Evolutionary conservation across 2,113 vertebrate species (phyloP).

Genomic region (Saccopteryx leptura): DNA sequence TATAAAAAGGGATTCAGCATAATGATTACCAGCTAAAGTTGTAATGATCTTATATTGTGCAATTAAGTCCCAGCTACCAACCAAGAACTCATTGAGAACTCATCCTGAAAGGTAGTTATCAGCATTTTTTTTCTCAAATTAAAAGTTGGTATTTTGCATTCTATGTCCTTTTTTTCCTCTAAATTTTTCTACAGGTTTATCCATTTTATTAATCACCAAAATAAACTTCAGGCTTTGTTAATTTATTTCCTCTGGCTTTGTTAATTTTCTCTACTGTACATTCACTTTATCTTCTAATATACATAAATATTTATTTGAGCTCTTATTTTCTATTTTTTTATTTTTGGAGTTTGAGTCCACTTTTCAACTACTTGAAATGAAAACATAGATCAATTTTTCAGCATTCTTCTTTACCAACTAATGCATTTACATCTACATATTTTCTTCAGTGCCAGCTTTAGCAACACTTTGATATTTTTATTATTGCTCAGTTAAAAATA

Average conservation of each 20-base stretch:
- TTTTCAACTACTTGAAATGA: conserved; percentile 28
- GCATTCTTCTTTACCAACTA: neutral
- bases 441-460: conserved; percentile 19
- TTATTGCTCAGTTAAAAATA: neutral
- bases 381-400: conserved; percentile 28
- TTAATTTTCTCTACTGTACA: neutral
- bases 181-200: conserved; percentile 1
- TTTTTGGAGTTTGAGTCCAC: neutral
- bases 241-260: neutral
- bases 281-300: neutral
- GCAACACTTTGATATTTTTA: neutral
- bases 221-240: neutral
- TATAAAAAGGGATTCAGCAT: neutral
- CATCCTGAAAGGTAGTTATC: neutral
- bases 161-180: neutral
- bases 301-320: neutral
- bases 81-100: neutral
- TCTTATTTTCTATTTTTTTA: neutral
- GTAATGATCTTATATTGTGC: neutral
- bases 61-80: neutral
- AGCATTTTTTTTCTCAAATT: neutral
- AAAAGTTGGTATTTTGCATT: neutral
- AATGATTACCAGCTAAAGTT: neutral
- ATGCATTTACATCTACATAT: neutral
- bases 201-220: neutral